Conservation (phyloP, 2,888 invertebrate species). For the Macaria liturata region DNA sequence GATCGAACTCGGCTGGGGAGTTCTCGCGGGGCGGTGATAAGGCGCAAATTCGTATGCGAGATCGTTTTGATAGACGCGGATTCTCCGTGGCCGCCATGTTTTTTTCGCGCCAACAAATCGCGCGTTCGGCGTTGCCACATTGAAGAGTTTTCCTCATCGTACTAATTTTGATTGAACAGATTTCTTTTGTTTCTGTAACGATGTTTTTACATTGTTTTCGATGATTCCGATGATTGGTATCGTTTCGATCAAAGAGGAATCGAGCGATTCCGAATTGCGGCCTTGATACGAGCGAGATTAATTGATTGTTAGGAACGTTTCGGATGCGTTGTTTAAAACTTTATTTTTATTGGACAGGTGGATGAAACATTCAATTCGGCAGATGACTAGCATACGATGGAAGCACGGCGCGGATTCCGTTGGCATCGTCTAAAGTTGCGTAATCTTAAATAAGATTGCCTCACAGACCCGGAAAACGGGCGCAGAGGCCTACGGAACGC, state of each 20-base stretch:
- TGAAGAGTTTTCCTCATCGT: conserved; percentile 54
- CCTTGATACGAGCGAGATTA: conserved; percentile 44
- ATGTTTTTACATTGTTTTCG: conserved; percentile 43
- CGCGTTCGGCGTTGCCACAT: conserved; percentile 57
- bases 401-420: conserved; percentile 23
- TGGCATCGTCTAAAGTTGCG: conserved; percentile 28
- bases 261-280: conserved; percentile 32
- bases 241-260: conserved; percentile 57
- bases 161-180: conserved; percentile 62
- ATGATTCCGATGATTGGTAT: conserved; percentile 44
- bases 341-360: conserved; percentile 35
- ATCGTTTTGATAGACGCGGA: conserved; percentile 48
- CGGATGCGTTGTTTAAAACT: conserved; percentile 45
- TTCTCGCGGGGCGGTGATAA: conserved; percentile 48
- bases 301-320: conserved; percentile 50
- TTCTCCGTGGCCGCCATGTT: conserved; percentile 58
- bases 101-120: conserved; percentile 60
- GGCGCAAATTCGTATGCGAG: conserved; percentile 54
- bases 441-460: conserved; percentile 38
- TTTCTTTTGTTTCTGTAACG: conserved; percentile 54
- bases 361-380: conserved; percentile 22
- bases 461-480: conserved; percentile 31
- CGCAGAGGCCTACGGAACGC: conserved; percentile 27
- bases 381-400: conserved; percentile 26
- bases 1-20: conserved; percentile 45